A percentile compares a stretch with the other conserved stretches of the same genome.
Conservation (phyloP, 2,113 vertebrate species). For the Prunella fulvescens region DNA sequence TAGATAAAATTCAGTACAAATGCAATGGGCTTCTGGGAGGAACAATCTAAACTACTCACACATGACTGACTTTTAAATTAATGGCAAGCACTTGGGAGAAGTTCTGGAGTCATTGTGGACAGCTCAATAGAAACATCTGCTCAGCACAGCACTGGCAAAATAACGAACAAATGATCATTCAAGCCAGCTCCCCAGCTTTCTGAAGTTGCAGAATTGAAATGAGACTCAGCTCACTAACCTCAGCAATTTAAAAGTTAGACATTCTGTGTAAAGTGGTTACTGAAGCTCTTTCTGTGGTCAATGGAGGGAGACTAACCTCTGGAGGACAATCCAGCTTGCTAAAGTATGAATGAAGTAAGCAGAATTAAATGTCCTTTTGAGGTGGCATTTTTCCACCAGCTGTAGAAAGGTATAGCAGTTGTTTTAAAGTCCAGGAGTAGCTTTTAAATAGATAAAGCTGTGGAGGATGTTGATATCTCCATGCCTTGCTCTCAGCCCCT, state of each 20-base stretch:
- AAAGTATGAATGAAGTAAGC: not conserved
- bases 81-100: not conserved
- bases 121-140: slow-evolving; percentile 9
- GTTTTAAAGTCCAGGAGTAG: not conserved
- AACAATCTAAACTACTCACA: not conserved
- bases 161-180: not conserved
- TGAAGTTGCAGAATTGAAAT: not conserved
- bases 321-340: not conserved
- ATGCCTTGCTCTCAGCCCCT: not conserved
- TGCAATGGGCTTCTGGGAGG: not conserved
- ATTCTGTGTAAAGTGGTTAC: not conserved
- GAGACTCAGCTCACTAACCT: not conserved
- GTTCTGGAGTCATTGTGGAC: not conserved
- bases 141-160: not conserved
- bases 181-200: not conserved
- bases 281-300: not conserved
- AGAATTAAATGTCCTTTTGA: not conserved
- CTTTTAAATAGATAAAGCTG: not conserved
- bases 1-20: not conserved
- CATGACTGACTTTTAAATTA: not conserved
- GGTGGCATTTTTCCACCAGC: not conserved
- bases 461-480: not conserved
- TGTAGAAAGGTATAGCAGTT: not conserved
- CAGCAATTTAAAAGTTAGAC: not conserved
- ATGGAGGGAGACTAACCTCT: not conserved